Evolutionary conservation across 2,113 vertebrate species (phyloP), one percentile per base, ranked within the genome.

Genomic region (Percina caprodes): DNA sequence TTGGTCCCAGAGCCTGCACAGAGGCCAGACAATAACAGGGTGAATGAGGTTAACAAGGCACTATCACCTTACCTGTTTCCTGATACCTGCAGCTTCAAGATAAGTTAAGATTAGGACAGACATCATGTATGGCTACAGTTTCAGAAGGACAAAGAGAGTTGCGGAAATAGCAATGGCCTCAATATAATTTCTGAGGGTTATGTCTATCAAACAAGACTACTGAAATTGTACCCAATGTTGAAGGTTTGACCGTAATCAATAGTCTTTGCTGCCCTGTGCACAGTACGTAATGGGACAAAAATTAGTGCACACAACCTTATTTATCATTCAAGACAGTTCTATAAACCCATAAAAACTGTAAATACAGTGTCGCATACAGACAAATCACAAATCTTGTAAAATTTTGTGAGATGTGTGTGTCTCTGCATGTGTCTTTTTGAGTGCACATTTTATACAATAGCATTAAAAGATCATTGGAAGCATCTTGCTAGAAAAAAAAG

Each of bases 11-110:
- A 81, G 80, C 42, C 69, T 69, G 15, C 15, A 52, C 19, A 71
- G 39, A 74, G 69, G 30, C 56, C 73, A 80, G 67, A 77, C 78
- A 67, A 78, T 81, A 84, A 68, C 65, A 72, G 4, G 70, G 62
- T 11, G 66, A 65, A 51, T 48, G 49, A 33, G 67, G 33, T 46
- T 83, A 58, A 79, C 62, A 67, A 65, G 65, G 56, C 66, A 26
- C 65, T 48, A 78, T 80, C 69, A 63, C 45, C 33, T 55, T 46
- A 69, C 67, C 46, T 3, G n/a, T 63, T 60, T 55, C 45, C 51
- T 54, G 23, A 69, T 61, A 84, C 78, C 80, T 82, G 58, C 42
- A 30, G 61, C 21, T 48, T 24, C 46, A 42, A 23, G 42, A 73
- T 51, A 26, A 78, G 33, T 55, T 8, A 68, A 65, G 52, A 77